phyloP scores from a whole-genome alignment of 2,888 invertebrate genomes.

The Coleophora deauratella region DNA sequence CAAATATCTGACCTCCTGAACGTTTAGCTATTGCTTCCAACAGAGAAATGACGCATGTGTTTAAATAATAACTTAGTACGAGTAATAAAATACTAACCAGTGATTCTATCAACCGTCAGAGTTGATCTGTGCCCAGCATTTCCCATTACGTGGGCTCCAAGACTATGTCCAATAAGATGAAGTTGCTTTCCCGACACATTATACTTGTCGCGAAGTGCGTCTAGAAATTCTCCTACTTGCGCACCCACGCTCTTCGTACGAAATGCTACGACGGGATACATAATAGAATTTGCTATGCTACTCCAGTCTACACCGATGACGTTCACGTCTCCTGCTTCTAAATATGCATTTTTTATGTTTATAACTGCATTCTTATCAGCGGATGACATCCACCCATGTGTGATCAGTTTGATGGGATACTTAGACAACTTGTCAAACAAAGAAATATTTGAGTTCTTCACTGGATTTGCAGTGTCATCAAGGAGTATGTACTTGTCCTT shows the following conservation, averaged over 20 bases:
- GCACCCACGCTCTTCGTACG: conserved; percentile 32
- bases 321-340: conserved; percentile 42
- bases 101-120: conserved; percentile 27
- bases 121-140: conserved; percentile 31
- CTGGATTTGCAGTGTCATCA: conserved; percentile 22
- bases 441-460: conserved; percentile 5
- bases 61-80: no score
- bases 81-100: conserved; percentile 35
- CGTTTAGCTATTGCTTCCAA: no score
- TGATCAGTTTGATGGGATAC: conserved; percentile 55
- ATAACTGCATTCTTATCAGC: conserved; percentile 39
- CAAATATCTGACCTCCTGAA: no score
- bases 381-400: conserved; percentile 66
- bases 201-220: conserved; percentile 23
- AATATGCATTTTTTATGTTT: conserved; percentile 52
- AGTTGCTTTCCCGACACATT: conserved; percentile 30
- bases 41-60: no score
- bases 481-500: conserved; percentile 26
- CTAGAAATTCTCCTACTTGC: conserved; percentile 30
- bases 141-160: conserved; percentile 50
- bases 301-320: conserved; percentile 60
- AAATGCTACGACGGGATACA: conserved; percentile 39
- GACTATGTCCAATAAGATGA: conserved; percentile 46
- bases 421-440: conserved; percentile 17
- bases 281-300: conserved; percentile 27